phyloP scores from a whole-genome alignment of 2,797 vertebrate genomes.

The Enteromius mattozi region DNA sequence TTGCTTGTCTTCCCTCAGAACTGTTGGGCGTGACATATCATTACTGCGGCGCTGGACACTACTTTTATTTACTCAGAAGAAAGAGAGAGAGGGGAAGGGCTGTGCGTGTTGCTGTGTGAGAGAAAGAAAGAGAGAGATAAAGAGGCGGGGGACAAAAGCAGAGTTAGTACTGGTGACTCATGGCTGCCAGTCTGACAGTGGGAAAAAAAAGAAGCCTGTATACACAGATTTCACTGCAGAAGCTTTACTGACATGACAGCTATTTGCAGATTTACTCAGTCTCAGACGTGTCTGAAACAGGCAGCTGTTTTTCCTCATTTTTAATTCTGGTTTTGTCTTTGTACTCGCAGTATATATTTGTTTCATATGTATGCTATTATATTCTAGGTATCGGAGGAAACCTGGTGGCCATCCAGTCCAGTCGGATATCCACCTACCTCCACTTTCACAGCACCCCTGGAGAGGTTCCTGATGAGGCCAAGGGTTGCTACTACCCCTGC shows the following conservation, averaged over 20 bases:
- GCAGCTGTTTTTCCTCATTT: background rate
- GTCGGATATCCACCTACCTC: constrained; percentile 95
- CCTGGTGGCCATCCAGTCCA: constrained; percentile 96
- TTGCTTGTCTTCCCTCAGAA: constrained; percentile 41
- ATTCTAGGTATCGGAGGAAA: constrained; percentile 93
- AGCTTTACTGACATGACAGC: background rate
- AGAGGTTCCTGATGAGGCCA: constrained; percentile 89
- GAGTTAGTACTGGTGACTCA: constrained; percentile 23
- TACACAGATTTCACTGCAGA: constrained; percentile 9
- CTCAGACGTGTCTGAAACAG: background rate
- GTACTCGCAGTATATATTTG: background rate
- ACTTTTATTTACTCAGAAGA: background rate
- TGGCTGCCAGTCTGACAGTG: constrained; percentile 29
- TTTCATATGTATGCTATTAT: constrained; percentile 1
- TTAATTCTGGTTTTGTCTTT: background rate
- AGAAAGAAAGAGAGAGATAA: constrained; percentile 22
- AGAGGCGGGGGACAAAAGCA: constrained; percentile 16
- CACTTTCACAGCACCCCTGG: constrained; percentile 92
- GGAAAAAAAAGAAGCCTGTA: constrained; percentile 16
- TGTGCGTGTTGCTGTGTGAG: constrained; percentile 1
- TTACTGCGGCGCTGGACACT: constrained; percentile 46
- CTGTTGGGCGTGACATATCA: constrained; percentile 36
- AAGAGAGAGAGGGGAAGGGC: background rate
- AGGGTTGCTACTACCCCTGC: constrained; percentile 89
- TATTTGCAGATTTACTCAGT: background rate